Percentiles rank a stretch among this genome's conserved stretches.
Evolutionary conservation across 1,140 invertebrate species (phyloP).

Genomic region (Cotesia typhae): DNA sequence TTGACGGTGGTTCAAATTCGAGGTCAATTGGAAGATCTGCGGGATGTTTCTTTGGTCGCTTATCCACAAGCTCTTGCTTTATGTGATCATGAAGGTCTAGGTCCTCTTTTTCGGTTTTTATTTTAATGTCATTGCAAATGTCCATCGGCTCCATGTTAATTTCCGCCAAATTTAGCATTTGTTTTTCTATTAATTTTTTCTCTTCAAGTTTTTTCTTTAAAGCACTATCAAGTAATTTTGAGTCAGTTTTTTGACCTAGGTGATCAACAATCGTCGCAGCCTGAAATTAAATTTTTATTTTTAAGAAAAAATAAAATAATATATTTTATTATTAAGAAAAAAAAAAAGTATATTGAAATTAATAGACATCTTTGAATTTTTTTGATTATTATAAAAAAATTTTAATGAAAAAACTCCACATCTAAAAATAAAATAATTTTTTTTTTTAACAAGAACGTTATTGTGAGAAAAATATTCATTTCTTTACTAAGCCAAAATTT

Average conservation of each 20-base stretch:
- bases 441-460: too few species aligned
- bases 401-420: too few species aligned
- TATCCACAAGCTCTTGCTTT: constrained; percentile 62
- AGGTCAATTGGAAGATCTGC: constrained; percentile 47
- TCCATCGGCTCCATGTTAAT: constrained; percentile 12
- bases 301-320: too few species aligned
- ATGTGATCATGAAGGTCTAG: constrained; percentile 59
- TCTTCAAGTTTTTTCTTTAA: constrained; percentile 54
- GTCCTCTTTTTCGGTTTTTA: constrained; percentile 64
- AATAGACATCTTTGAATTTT: too few species aligned
- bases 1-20: constrained; percentile 68
- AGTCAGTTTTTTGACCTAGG: constrained; percentile 66
- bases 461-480: too few species aligned
- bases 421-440: too few species aligned
- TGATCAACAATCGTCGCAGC: constrained; percentile 73
- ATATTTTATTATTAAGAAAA: too few species aligned
- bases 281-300: constrained; percentile 46
- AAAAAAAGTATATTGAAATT: too few species aligned
- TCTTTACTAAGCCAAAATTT: too few species aligned
- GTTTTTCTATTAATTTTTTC: constrained; percentile 51
- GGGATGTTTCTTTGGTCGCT: constrained; percentile 62
- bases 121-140: constrained; percentile 40
- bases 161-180: constrained; percentile 42
- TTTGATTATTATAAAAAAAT: too few species aligned
- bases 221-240: constrained; percentile 59